Percentiles rank a stretch among this genome's conserved stretches.
phyloP scores from a whole-genome alignment of 1,140 invertebrate genomes.

The Papilio glaucus region DNA sequence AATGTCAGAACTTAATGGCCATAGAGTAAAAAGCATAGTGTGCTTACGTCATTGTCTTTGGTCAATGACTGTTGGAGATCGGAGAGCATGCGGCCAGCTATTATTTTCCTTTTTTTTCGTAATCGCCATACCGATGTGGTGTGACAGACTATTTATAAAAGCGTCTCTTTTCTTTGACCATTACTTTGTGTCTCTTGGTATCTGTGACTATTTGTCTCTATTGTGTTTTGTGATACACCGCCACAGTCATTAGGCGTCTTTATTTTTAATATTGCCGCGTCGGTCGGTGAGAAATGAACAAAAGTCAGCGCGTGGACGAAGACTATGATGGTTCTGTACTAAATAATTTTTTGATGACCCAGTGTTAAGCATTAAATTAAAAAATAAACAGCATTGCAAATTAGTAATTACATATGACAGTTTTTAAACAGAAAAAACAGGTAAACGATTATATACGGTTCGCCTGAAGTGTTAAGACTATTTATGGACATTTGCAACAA shows the following conservation, averaged over 20 bases:
- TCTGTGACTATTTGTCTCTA: constrained; percentile 38
- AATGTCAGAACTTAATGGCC: constrained; percentile 27
- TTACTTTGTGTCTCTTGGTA: constrained; percentile 37
- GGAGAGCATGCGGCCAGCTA: constrained; percentile 21
- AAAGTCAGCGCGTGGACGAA: background rate
- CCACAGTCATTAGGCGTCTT: constrained; percentile 35
- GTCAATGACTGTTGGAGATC: constrained; percentile 29
- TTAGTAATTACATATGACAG: no score
- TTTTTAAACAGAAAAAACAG: no score
- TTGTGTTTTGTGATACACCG: constrained; percentile 38
- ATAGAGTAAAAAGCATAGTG: constrained; percentile 14
- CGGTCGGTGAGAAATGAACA: constrained; percentile 24
- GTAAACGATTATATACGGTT: no score
- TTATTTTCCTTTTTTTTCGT: constrained; percentile 33
- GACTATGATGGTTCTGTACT: constrained; percentile 22
- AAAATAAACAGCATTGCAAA: no score
- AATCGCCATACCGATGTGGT: constrained; percentile 16
- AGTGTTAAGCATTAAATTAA: no score
- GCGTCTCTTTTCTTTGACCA: constrained; percentile 38
- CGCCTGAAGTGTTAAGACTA: no score
- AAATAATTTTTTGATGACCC: background rate
- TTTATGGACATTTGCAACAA: no score
- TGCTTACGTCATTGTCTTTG: constrained; percentile 39
- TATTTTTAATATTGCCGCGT: constrained; percentile 30
- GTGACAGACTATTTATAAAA: constrained; percentile 39